Percentiles rank a stretch among this genome's conserved stretches.
phyloP scores from a whole-genome alignment of 2,888 invertebrate genomes.

The Quadroppia sp. region DNA sequence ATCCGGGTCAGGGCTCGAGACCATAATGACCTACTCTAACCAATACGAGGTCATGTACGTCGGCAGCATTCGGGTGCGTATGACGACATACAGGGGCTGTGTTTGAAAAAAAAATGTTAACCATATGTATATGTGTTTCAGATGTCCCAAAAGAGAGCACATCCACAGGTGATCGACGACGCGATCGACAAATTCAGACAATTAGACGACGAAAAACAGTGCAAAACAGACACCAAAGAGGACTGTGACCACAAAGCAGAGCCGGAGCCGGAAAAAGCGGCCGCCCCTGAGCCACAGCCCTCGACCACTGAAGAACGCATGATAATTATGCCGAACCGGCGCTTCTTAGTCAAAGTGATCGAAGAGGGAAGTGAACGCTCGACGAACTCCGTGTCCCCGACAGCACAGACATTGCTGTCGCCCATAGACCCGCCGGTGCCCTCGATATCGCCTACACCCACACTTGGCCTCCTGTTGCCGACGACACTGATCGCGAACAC shows the following conservation, averaged over 20 bases:
- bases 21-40: conserved; percentile 46
- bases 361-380: conserved; percentile 30
- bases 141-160: conserved; percentile 72
- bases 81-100: not conserved
- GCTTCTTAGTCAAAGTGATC: conserved; percentile 40
- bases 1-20: conserved; percentile 41
- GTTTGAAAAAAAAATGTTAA: not conserved
- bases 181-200: conserved; percentile 76
- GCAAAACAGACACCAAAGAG: conserved; percentile 54
- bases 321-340: conserved; percentile 43
- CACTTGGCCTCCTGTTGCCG: not conserved
- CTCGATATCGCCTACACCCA: not conserved
- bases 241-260: no score
- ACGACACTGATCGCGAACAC: conserved; percentile 45
- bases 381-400: not conserved
- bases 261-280: no score
- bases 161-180: conserved; percentile 83
- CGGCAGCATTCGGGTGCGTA: conserved; percentile 73
- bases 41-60: conserved; percentile 73
- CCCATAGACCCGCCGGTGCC: no score
- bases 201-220: conserved; percentile 64
- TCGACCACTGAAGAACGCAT: no score
- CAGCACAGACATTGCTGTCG: not conserved
- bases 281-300: no score
- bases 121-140: conserved; percentile 5